Percentiles rank a stretch among this genome's conserved stretches.
phyloP scores from a whole-genome alignment of 2,113 vertebrate species.

The Anarhynchus alexandrinus region DNA sequence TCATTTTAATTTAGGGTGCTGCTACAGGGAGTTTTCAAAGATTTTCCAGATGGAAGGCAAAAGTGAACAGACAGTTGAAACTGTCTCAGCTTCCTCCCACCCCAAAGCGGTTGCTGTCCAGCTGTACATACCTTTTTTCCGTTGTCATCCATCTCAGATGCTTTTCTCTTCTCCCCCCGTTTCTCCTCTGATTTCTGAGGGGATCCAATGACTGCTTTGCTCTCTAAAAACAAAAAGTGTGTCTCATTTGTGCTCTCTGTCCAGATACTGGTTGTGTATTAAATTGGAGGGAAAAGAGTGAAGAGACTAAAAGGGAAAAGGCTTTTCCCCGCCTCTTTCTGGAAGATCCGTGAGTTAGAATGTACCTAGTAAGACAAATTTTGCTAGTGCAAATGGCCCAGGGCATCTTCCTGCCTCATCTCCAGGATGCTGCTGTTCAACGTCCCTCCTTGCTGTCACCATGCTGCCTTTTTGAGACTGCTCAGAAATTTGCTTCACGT shows the following conservation, averaged over 20 bases:
- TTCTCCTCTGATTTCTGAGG: slow-evolving; percentile 71
- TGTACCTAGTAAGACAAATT: too few species aligned
- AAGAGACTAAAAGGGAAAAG: background rate
- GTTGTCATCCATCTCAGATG: slow-evolving; percentile 19
- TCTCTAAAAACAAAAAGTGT: background rate
- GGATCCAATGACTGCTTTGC: background rate
- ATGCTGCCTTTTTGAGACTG: background rate
- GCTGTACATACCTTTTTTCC: slow-evolving; percentile 75
- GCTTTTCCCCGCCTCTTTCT: background rate
- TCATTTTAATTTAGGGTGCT: background rate
- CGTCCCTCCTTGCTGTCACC: background rate
- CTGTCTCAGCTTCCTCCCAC: background rate
- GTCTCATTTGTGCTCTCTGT: background rate
- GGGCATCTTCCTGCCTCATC: background rate
- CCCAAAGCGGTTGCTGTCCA: background rate
- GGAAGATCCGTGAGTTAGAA: background rate
- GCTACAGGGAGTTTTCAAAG: background rate
- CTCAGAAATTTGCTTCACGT: background rate
- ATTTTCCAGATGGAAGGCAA: background rate
- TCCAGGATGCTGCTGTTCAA: background rate
- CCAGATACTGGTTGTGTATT: background rate
- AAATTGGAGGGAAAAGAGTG: background rate
- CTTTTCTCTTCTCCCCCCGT: slow-evolving; percentile 75
- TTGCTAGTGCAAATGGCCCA: background rate
- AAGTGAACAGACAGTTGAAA: rapidly evolving